Conservation (phyloP, 2,113 vertebrate species). For the Chlamydotis undulata region DNA sequence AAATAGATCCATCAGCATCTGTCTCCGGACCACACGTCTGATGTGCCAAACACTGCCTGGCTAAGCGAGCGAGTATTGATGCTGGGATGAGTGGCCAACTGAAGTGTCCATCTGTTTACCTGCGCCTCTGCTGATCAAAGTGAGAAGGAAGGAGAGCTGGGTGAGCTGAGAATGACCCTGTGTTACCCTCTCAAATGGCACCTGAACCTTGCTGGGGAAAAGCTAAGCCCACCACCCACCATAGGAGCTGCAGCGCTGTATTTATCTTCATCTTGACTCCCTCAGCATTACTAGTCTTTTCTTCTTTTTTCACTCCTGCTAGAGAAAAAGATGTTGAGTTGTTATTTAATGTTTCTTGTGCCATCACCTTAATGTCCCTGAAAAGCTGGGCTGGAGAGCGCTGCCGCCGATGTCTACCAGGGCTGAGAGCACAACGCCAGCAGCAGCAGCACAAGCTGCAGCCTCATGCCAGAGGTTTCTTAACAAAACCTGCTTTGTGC, state of each 20-base stretch:
- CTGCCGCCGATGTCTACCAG: fast-evolving
- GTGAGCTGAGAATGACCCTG: background rate
- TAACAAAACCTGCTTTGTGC: background rate
- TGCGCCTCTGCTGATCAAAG: background rate
- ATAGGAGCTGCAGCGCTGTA: background rate
- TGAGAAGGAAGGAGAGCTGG: background rate
- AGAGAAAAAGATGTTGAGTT: background rate
- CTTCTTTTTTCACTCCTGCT: background rate
- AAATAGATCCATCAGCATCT: background rate
- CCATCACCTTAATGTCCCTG: background rate
- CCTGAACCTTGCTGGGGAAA: background rate
- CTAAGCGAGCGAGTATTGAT: fast-evolving
- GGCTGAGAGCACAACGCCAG: background rate
- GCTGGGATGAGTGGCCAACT: background rate
- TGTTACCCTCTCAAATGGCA: background rate
- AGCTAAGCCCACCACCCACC: background rate
- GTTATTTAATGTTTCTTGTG: background rate
- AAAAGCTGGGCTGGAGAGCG: background rate
- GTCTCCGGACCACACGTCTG: background rate
- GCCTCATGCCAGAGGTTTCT: background rate
- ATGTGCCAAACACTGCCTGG: fast-evolving
- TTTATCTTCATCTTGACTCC: background rate
- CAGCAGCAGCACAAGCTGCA: background rate
- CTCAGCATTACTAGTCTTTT: background rate
- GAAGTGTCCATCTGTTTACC: background rate